Evolutionary conservation across 2,113 vertebrate species (phyloP), one percentile per base, ranked within the genome.

Genomic region (Lophura nycthemera): DNA sequence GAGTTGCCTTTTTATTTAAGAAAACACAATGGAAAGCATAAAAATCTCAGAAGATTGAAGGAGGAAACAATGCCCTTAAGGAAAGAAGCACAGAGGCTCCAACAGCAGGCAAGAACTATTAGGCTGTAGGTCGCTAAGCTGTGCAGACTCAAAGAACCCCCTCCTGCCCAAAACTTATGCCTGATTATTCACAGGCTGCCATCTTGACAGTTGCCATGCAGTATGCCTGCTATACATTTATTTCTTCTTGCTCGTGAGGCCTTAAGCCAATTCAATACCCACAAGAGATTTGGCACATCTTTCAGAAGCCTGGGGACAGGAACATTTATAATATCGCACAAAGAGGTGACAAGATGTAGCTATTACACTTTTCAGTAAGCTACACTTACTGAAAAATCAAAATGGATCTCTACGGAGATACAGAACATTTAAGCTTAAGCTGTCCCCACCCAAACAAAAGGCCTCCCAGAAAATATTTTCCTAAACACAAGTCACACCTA

Each of bases 11-110:
- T 91, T 94, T 34, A 88, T 95, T 96, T 88, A 88, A 94, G 57
- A 95, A 90, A 88, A 94, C 92, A 97, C 94, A 96, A 86, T 92
- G 81, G 88, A 71, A 92, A 90, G 80, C 77, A 93, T 13, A 84
- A 91, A 96, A 92, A 63, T 32, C 54, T 91, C 82, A 42, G 72
- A 77, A 90, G 78, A 93, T 94, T 88, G 89, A 93, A 85, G 34
- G 27, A 92, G 54, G 88, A 88, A 91, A 65, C 32, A 71, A n/a
- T 79, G 67, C 93, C 95, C 89, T 70, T 24, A 94, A 89, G 92
- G 69, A 87, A 86, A 88, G 48, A 57, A 86, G 81, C 73, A 93
- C 67, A 80, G 71, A 95, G n/a, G 21, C 75, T 88, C 85, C 45
- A 90, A 52, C 18, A 90, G 63, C 66, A 87, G 69, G 59, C 60